phyloP scores from a whole-genome alignment of 2,888 invertebrate species.

The Aricia artaxerxes region DNA sequence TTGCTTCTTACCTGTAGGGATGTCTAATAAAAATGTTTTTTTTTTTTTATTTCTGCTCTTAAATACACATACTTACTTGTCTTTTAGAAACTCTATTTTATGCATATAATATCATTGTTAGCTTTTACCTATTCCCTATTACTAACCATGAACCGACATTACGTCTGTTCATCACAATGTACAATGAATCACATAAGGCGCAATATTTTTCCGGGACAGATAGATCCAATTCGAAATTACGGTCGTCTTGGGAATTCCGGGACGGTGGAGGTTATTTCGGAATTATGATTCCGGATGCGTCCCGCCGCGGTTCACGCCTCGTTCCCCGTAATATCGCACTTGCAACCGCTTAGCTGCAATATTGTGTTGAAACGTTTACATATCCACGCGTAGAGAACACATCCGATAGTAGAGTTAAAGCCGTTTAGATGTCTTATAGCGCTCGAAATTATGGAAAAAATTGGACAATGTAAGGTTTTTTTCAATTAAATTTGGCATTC shows the following conservation, averaged over 20 bases:
- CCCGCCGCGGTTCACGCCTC: slow-evolving; percentile 76
- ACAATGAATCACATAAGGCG: slow-evolving; percentile 18
- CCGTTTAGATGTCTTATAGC: not conserved
- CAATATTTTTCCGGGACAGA: slow-evolving; percentile 76
- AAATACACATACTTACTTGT: too few relatives aligned
- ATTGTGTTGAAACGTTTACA: slow-evolving; percentile 49
- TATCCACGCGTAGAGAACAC: slow-evolving; percentile 26
- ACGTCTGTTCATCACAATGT: not conserved
- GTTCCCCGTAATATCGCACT: slow-evolving; percentile 69
- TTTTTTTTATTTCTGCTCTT: too few relatives aligned
- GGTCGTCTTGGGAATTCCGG: slow-evolving; percentile 80
- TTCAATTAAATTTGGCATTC: too few relatives aligned
- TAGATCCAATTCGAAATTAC: slow-evolving; percentile 82
- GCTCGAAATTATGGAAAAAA: not conserved
- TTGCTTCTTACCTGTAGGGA: too few relatives aligned
- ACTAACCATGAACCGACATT: not conserved
- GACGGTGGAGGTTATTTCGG: slow-evolving; percentile 76
- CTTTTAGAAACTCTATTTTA: too few relatives aligned
- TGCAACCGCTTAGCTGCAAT: slow-evolving; percentile 64
- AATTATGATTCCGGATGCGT: slow-evolving; percentile 81
- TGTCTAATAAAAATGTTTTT: too few relatives aligned
- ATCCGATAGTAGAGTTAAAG: not conserved
- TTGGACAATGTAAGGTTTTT: not conserved
- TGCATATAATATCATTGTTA: too few relatives aligned
- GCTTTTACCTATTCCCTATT: not conserved